Base-by-base conservation (phyloP, 1,140 invertebrate genomes). In the Heliconius hewitsoni region DNA sequence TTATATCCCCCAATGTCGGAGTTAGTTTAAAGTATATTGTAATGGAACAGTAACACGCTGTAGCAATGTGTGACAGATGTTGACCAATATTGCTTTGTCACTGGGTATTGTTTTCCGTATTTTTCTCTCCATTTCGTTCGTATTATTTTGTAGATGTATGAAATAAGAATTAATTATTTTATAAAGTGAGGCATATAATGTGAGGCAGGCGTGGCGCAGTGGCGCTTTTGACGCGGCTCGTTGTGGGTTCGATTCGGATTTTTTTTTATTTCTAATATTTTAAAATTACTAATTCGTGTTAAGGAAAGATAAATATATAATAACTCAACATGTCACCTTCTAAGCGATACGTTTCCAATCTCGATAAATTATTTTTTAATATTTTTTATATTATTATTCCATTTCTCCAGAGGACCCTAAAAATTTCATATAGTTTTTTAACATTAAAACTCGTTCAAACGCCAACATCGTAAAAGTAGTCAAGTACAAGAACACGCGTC, bases 61-160 rank as follows among this genome's bases (percentile, higher is more conserved):
- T 57, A 60, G 74, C 60, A 72, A 72, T 72, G 75, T 34, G 75
- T 71, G 75, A 76, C 75, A 76, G 75, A 76, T 76, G 75, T 71
- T 71, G 46, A 71, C 42, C 75, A 71, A 76, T 76, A 52, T 76
- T 52, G 60, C 75, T 27, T 19, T 71, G 75, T 76, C 74, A 76
- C 74, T n/a, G 57, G 18, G 18, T 27, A 46, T 71, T 72, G 37
- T 72, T 72, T 72, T 37, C 42, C 42, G 71, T 42, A 72, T 72
- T 72, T 71, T 71, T 72, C 52, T 46, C 13, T 27, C 34, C 3
- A 27, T 27, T 13, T n/a, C n/a, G 34, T 19, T 72, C 11, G 34
- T 19, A 72, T 39, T 42, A 39, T 46, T 46, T 46, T 46, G 42
- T 46, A 46, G 6, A 39, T 72, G 34, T 42, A 6, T 0, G 71